Percentiles rank a stretch among this genome's conserved stretches.
Conservation (phyloP, 2,888 invertebrate genomes). For the Drosophila anomalata region DNA sequence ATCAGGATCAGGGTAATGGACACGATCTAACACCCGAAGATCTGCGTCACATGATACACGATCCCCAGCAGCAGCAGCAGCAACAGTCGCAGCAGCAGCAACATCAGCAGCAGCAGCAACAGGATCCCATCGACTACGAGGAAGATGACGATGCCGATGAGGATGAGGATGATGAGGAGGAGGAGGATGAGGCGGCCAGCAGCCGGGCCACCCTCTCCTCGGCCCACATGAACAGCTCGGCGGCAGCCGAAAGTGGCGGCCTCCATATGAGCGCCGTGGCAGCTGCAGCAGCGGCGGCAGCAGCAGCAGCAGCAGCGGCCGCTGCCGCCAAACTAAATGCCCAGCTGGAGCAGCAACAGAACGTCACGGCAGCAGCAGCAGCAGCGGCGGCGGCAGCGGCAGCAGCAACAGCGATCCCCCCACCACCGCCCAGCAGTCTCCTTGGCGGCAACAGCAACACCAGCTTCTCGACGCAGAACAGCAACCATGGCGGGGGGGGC, state of each 20-base stretch:
- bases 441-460: conserved; percentile 54
- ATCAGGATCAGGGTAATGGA: conserved; percentile 36
- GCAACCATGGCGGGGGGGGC: conserved; percentile 44
- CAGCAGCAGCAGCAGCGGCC: conserved; percentile 69
- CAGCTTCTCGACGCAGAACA: conserved; percentile 58
- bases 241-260: conserved; percentile 56
- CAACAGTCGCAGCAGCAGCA: conserved; percentile 32
- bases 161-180: conserved; percentile 53
- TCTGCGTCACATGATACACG: conserved; percentile 49
- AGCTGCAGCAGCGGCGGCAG: conserved; percentile 61
- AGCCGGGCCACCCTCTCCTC: conserved; percentile 48
- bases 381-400: conserved; percentile 53
- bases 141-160: conserved; percentile 64
- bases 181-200: conserved; percentile 54
- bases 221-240: conserved; percentile 49
- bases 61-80: conserved; percentile 29
- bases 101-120: conserved; percentile 18
- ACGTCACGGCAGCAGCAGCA: conserved; percentile 63
- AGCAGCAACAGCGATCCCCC: conserved; percentile 50
- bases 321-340: conserved; percentile 65
- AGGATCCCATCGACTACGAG: conserved; percentile 43
- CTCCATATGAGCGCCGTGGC: conserved; percentile 64
- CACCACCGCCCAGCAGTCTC: conserved; percentile 49
- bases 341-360: conserved; percentile 62
- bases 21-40: conserved; percentile 47